Evolutionary conservation across 2,113 vertebrate species (phyloP).

Genomic region (Sebastes schlegelii): DNA sequence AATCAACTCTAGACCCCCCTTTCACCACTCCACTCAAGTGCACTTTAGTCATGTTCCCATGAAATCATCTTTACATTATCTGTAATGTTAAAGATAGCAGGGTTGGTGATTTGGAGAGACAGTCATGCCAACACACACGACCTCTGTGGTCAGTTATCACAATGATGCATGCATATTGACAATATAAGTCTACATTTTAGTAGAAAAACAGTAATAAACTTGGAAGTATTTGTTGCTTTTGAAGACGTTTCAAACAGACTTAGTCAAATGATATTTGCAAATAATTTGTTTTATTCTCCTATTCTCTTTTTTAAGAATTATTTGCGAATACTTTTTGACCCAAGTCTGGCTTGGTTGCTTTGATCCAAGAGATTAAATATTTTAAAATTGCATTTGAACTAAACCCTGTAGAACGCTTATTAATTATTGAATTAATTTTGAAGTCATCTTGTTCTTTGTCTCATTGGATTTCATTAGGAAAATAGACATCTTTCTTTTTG

Average conservation of each 20-base stretch:
- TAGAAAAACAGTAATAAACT: conserved; percentile 33
- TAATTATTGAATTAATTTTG: conserved; percentile 13
- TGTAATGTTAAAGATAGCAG: conserved; percentile 24
- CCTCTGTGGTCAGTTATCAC: conserved; percentile 60
- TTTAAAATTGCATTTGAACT: conserved; percentile 22
- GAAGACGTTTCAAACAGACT: conserved; percentile 7
- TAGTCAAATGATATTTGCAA: conserved; percentile 37
- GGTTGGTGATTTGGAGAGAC: conserved; percentile 43
- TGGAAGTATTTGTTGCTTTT: conserved; percentile 30
- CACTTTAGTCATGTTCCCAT: conserved; percentile 49
- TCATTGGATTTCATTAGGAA: conserved; percentile 64
- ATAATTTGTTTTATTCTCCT: background rate
- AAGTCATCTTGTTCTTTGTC: conserved; percentile 47
- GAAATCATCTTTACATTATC: conserved; percentile 12
- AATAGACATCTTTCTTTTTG: conserved; percentile 68
- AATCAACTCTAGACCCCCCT: background rate
- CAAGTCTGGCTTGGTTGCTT: conserved; percentile 9
- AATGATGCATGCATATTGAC: conserved; percentile 75
- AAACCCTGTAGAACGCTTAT: conserved; percentile 12
- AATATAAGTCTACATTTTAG: conserved; percentile 23
- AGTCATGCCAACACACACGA: conserved; percentile 71
- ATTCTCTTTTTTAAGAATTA: conserved; percentile 1
- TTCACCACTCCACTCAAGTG: conserved; percentile 38
- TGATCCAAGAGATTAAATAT: conserved; percentile 26
- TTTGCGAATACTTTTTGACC: conserved; percentile 40